Base-by-base conservation (phyloP, 2,888 invertebrate species). In the Rhodophaea formosa region DNA sequence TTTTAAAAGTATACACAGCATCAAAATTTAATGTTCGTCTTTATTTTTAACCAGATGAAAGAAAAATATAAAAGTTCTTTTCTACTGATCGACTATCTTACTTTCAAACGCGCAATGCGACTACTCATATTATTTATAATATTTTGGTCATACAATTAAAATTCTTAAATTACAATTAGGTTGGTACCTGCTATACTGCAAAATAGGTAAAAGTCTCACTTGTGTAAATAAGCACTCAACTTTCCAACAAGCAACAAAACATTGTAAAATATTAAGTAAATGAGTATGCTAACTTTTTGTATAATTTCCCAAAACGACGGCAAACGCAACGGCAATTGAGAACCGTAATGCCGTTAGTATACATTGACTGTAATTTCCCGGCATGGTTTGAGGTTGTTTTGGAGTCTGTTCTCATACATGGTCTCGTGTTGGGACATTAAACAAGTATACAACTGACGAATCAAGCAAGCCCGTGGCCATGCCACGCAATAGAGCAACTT, bases 301-400 rank as follows among this genome's bases (percentile, higher is more conserved):
- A 2, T 12, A 39, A 12, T 39, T 39, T n/a, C n/a, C n/a, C 39
- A 6, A 39, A 39, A 12, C n/a, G n/a, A 39, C 10, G 10, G 39
- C n/a, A 39, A 29, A 46, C 14, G 51, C 23, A 29, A 44, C 43
- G 53, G 52, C 47, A 43, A 6, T 39, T 39, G 59, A 57, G 59
- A 62, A 67, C 66, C 64, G 64, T 67, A 65, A 61, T 62, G 62
- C 60, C 57, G 63, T 62, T 64, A 63, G 56, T 59, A 63, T 62
- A 62, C 63, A 63, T 67, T 67, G 59, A 62, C 43, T 23, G 58
- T 53, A 46, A 47, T 54, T 55, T 23, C 32, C 55, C 55, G 55
- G 45, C 57, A 53, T 51, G 49, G 43, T 62, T 64, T 60, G 46
- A 58, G 61, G 59, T 62, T 61, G 57, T 59, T 32, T 58, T 30